Conservation (phyloP, 2,888 invertebrate genomes). For the Pollenia labialis region DNA sequence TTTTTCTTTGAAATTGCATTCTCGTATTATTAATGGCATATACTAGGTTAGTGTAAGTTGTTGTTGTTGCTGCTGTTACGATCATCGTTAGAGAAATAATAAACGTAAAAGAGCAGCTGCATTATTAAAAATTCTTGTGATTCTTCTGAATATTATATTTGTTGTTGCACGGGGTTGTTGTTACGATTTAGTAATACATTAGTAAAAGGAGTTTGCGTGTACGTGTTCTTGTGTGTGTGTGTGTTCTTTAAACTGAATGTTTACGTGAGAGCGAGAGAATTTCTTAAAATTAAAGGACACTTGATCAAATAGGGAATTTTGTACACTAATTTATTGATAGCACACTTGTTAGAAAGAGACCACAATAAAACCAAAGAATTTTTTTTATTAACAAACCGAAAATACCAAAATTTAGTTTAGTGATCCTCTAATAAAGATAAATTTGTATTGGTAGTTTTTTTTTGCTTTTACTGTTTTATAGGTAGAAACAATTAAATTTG, state of each 20-base stretch:
- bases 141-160: conserved; percentile 18
- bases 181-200: conserved; percentile 17
- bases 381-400: conserved; percentile 31
- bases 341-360: conserved; percentile 65
- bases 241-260: neutral
- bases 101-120: conserved; percentile 71
- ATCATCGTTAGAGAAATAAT: conserved; percentile 38
- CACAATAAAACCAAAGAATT: conserved; percentile 14
- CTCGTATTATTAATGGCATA: conserved; percentile 37
- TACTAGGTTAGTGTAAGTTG: conserved; percentile 56
- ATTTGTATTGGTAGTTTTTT: conserved; percentile 42
- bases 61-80: conserved; percentile 36
- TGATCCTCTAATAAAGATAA: conserved; percentile 29
- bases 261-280: neutral
- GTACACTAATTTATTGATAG: conserved; percentile 7
- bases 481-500: conserved; percentile 11
- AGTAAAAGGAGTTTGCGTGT: conserved; percentile 59
- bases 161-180: conserved; percentile 58
- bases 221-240: neutral
- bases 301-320: conserved; percentile 59
- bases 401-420: conserved; percentile 17
- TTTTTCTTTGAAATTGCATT: conserved; percentile 48
- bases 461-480: neutral
- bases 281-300: conserved; percentile 61
- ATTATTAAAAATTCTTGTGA: conserved; percentile 63